phyloP scores from a whole-genome alignment of 2,888 invertebrate genomes.

The Brachycybe producta region DNA sequence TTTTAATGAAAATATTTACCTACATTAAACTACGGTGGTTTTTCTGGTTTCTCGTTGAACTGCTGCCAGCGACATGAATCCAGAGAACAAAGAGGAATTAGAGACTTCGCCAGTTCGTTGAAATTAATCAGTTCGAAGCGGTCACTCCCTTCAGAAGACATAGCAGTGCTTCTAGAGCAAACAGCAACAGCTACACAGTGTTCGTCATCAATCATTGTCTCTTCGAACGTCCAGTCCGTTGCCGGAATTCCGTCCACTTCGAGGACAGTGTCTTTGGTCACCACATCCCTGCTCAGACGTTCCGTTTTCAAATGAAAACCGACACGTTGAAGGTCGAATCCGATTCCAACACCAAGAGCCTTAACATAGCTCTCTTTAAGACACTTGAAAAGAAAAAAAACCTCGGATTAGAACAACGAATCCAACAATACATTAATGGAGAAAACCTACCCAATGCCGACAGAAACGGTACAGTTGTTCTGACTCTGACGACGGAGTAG shows the following conservation, averaged over 20 bases:
- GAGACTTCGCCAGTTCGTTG: too few relatives aligned
- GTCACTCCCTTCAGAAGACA: background rate
- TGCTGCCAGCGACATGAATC: too few relatives aligned
- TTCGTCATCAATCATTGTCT: conserved; percentile 56
- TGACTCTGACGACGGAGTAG: conserved; percentile 40
- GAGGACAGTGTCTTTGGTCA: conserved; percentile 48
- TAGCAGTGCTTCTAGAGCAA: background rate
- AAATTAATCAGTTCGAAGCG: too few relatives aligned
- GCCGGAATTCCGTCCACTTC: conserved; percentile 45
- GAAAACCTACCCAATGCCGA: conserved; percentile 50
- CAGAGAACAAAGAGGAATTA: too few relatives aligned
- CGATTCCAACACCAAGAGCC: conserved; percentile 74
- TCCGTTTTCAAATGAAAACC: conserved; percentile 55
- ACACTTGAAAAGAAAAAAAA: conserved; percentile 42
- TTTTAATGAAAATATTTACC: too few relatives aligned
- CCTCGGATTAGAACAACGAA: conserved; percentile 4
- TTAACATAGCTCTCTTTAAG: conserved; percentile 91
- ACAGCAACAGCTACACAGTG: conserved; percentile 52
- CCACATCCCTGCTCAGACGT: conserved; percentile 28
- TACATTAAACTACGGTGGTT: too few relatives aligned
- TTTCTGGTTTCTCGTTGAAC: too few relatives aligned
- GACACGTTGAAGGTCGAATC: conserved; percentile 57
- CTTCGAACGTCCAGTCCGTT: conserved; percentile 66
- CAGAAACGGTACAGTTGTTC: conserved; percentile 68
- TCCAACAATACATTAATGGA: conserved; percentile 1